Evolutionary conservation across 1,140 invertebrate species (phyloP).

Genomic region (Lutraria rhynchaena): DNA sequence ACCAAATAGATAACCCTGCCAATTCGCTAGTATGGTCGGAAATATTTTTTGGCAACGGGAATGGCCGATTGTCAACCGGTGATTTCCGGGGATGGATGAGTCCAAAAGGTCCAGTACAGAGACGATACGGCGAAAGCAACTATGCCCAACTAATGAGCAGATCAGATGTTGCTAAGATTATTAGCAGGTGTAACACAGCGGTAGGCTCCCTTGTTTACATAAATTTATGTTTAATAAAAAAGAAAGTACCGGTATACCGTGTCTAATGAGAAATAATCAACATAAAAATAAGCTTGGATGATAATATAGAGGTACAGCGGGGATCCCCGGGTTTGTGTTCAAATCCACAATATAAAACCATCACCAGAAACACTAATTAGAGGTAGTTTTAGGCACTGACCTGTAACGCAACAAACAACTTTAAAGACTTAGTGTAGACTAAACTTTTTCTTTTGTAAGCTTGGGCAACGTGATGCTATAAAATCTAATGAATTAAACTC

Average conservation of each 20-base stretch:
- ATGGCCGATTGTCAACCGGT: constrained; percentile 79
- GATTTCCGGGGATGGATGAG: constrained; percentile 70
- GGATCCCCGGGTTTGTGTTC: too few species aligned
- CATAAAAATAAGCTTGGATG: background rate
- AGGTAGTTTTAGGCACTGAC: too few species aligned
- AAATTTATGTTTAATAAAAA: background rate
- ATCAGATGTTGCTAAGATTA: background rate
- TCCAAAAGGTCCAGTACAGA: constrained; percentile 20
- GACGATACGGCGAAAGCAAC: constrained; percentile 42
- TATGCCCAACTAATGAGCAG: constrained; percentile 26
- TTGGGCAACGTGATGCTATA: too few species aligned
- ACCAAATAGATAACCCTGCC: constrained; percentile 71
- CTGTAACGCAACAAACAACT: too few species aligned
- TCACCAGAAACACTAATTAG: too few species aligned
- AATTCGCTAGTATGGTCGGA: constrained; percentile 78
- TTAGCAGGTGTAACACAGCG: constrained; percentile 24
- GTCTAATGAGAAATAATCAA: background rate
- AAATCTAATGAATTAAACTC: too few species aligned
- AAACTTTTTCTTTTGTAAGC: too few species aligned
- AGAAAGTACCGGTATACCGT: background rate
- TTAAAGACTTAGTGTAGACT: too few species aligned
- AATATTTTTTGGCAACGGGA: constrained; percentile 78
- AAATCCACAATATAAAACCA: too few species aligned
- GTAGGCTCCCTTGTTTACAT: background rate
- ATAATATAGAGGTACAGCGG: too few species aligned